Evolutionary conservation across 1,140 invertebrate species (phyloP).

Genomic region (Drosophila neocordata): DNA sequence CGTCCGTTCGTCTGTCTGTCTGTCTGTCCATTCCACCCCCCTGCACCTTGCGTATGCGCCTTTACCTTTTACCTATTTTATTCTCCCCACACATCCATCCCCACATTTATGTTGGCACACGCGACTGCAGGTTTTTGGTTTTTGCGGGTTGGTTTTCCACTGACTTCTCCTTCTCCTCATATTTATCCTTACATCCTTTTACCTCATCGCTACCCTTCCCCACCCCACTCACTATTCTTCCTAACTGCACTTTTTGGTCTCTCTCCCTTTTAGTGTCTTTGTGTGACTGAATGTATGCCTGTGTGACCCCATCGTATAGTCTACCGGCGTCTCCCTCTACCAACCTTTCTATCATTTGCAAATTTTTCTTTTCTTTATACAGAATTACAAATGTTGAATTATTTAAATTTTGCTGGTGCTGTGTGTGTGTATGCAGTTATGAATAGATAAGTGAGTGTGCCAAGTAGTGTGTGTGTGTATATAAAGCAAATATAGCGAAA

Average conservation of each 20-base stretch:
- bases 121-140: constrained; percentile 46
- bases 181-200: background rate
- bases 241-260: constrained; percentile 44
- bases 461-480: background rate
- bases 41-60: too few relatives aligned
- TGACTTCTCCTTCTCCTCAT: background rate
- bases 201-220: too few relatives aligned
- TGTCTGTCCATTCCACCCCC: background rate
- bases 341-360: constrained; percentile 43
- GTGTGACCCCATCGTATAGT: background rate
- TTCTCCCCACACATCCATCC: background rate
- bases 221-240: constrained; percentile 6
- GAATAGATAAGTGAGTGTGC: constrained; percentile 59
- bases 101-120: constrained; percentile 21
- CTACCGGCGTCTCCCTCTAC: background rate
- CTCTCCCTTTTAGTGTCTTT: constrained; percentile 21
- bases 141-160: constrained; percentile 29
- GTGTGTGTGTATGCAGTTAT: constrained; percentile 53
- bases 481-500: background rate
- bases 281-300: background rate
- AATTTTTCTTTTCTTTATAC: constrained; percentile 52
- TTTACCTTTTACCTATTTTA: background rate
- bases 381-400: constrained; percentile 57
- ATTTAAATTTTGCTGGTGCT: constrained; percentile 58
- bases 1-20: background rate